These are phyloP conservation scores for Pterostichus madidus DNA, from an alignment of 2,888 invertebrate genomes.

Conservation along the genomic window DNA sequence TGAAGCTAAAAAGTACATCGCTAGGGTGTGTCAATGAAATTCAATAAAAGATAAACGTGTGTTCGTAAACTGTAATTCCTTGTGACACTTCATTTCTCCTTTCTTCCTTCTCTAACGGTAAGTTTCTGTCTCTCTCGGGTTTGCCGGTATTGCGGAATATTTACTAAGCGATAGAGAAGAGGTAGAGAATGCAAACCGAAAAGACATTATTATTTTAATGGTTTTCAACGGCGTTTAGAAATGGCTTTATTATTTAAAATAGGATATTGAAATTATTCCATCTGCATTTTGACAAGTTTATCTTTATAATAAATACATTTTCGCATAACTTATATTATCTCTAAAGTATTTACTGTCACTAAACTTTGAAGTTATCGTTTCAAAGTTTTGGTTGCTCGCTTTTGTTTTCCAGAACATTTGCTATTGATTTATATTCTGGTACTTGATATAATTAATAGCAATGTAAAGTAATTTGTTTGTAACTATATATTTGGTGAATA, in stretches of 20 bases:
- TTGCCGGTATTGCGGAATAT: not conserved
- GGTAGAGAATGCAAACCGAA: not conserved
- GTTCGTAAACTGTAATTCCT: constrained; percentile 21
- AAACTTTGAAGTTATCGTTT: too few species aligned
- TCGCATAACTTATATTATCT: too few species aligned
- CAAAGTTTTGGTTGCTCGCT: too few species aligned
- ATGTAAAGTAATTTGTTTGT: too few species aligned
- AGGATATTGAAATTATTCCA: not conserved
- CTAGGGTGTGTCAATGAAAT: constrained; percentile 24
- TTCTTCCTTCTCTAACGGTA: not conserved
- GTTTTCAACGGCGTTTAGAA: not conserved
- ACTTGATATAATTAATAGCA: too few species aligned
- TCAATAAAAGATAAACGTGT: constrained; percentile 32
- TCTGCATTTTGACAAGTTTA: not conserved
- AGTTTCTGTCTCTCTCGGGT: not conserved
- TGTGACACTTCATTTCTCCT: not conserved
- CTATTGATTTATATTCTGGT: too few species aligned
- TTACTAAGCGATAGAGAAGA: not conserved
- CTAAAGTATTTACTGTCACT: too few species aligned
- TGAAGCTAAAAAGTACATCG: constrained; percentile 13
- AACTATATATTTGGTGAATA: not conserved
- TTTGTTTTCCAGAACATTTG: too few species aligned
- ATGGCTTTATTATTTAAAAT: constrained; percentile 1
- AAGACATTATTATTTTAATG: constrained; percentile 9
- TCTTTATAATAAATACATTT: not conserved